Base-by-base conservation (phyloP, 1,140 invertebrate species). In the Brachystomella parvula region DNA sequence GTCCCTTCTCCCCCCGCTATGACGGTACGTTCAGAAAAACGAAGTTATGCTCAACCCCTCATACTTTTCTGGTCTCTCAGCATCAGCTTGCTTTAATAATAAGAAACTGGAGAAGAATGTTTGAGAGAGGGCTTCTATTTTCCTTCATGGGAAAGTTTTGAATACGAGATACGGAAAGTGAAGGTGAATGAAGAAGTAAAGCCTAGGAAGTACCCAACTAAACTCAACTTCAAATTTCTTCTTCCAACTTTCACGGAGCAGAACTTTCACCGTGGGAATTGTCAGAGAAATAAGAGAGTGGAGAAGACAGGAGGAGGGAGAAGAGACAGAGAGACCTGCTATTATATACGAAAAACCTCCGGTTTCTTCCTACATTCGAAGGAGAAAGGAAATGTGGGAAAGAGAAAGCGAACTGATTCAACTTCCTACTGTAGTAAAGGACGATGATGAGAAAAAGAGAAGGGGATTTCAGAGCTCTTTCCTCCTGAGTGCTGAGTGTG, bases 201-300 rank as follows among this genome's bases (percentile, higher is more conserved):
- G 35, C 6, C 3, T 17, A 53, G 9, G 49, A 15, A 53, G 3
- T 6, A 24, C 49, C 49, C 49, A 17, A 17, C 49, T 24, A 39
- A 9, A 39, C 35, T 9, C 6, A 19, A 39, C 12, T 26, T 6
- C 24, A 17, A 6, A 12, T 24, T 9, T 24, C 49, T 3, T 24
- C 49, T 9, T 53, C 21, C 9, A 53, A 53, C 49, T 53, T 53
- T 53, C 9, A 17, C 39, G n/a, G 21, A 53, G 49, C 12, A 53
- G 21, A 6, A 12, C 49, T 24, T 15, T 15, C 49, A 53, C 49
- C 49, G 49, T 53, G 49, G 49, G 49, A 53, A 53, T 53, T 53
- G 49, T 53, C 49, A 53, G 49, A 19, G 19, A 53, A 53, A 53
- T 53, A 24, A 53, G 24, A 53, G 49, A 53, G 49, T 53, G 49